These are phyloP conservation scores for Pteronotus mesoamericanus DNA, from an alignment of 2,797 vertebrate species.

Conservation along the genomic window DNA sequence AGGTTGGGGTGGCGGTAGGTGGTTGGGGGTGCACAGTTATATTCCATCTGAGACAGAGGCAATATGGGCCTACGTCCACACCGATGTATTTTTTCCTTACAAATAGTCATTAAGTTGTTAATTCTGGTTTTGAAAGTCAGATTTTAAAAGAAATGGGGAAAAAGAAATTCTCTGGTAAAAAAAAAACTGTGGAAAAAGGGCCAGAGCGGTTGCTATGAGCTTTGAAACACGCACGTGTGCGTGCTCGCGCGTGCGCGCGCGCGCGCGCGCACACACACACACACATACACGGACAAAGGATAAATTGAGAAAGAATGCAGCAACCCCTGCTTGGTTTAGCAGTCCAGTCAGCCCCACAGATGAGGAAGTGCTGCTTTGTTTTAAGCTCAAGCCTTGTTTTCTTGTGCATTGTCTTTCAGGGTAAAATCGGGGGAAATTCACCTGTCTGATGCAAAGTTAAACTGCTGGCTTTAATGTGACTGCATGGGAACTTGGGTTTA, in stretches of 20 bases:
- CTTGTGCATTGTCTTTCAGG: constrained; percentile 79
- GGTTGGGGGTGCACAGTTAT: background rate
- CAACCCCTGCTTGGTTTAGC: constrained; percentile 75
- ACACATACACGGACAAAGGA: constrained; percentile 57
- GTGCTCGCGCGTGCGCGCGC: background rate
- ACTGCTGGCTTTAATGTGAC: constrained; percentile 81
- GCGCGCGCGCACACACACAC: constrained; percentile 33
- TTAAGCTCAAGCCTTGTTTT: constrained; percentile 79
- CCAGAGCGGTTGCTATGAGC: constrained; percentile 48
- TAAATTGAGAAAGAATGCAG: constrained; percentile 67
- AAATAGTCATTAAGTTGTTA: constrained; percentile 41
- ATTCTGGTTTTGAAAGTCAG: constrained; percentile 50
- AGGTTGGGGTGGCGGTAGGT: background rate
- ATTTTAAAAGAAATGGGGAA: background rate
- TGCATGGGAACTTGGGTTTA: constrained; percentile 84
- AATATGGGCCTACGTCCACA: background rate
- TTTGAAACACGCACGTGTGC: background rate
- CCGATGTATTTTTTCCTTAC: background rate
- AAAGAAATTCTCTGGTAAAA: background rate
- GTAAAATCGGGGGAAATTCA: constrained; percentile 82
- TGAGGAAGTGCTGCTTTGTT: constrained; percentile 80
- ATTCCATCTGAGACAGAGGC: background rate
- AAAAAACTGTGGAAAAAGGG: constrained; percentile 25
- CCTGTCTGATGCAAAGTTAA: constrained; percentile 84
- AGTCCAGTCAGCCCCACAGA: constrained; percentile 77